Conservation (phyloP, 2,888 invertebrate genomes). For the Anthrax anthrax region DNA sequence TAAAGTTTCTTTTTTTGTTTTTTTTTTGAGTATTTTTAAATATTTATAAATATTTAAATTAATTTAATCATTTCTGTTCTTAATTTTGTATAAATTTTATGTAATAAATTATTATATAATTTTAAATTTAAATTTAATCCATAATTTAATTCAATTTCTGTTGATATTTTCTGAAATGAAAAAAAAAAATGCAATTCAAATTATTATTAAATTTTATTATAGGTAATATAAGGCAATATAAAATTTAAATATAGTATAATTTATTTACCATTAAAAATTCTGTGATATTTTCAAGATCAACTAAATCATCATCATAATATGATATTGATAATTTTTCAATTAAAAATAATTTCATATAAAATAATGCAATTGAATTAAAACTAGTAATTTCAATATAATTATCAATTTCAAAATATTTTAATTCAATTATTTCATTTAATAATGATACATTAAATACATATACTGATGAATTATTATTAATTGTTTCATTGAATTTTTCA, state of each 20-base stretch:
- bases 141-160: slow-evolving; percentile 1
- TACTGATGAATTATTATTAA: neutral
- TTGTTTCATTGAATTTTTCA: neutral
- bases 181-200: neutral
- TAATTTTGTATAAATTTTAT: slow-evolving; percentile 1
- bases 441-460: slow-evolving; percentile 3
- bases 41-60: too few species aligned
- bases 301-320: slow-evolving; percentile 2
- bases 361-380: slow-evolving; percentile 7
- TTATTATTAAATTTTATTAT: too few species aligned
- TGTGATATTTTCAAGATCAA: neutral
- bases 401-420: slow-evolving; percentile 7
- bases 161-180: slow-evolving; percentile 1
- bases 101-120: neutral
- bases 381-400: slow-evolving; percentile 6
- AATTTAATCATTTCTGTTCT: neutral
- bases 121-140: neutral
- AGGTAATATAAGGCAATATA: too few species aligned
- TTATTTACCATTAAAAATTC: neutral
- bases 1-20: too few species aligned
- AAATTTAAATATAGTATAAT: neutral
- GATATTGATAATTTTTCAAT: neutral
- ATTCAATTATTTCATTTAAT: slow-evolving; percentile 3
- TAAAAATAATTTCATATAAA: slow-evolving; percentile 5
- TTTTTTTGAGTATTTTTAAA: too few species aligned